Conservation (phyloP, 2,797 vertebrate genomes). For the Monodelphis domestica region DNA sequence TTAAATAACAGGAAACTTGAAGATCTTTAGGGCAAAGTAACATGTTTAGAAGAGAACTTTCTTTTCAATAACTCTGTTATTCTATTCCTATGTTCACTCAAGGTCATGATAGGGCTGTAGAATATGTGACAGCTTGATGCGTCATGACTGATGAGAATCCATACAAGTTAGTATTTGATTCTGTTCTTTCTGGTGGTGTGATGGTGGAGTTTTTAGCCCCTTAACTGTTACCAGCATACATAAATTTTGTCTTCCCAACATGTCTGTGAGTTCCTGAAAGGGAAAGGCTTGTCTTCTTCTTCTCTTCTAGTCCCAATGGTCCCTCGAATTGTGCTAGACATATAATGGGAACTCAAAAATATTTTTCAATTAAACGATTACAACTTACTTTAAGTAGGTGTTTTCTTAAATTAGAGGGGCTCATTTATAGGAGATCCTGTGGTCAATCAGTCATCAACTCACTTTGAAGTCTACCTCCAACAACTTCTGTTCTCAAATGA, state of each 20-base stretch:
- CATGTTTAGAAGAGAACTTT: background rate
- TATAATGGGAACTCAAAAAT: background rate
- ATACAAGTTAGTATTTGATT: background rate
- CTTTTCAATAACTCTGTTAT: background rate
- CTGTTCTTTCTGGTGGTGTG: background rate
- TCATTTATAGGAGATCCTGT: conserved; percentile 23
- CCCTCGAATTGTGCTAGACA: background rate
- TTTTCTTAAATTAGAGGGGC: conserved; percentile 45
- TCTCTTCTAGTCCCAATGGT: background rate
- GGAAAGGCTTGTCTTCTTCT: background rate
- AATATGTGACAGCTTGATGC: background rate
- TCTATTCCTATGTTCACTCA: background rate
- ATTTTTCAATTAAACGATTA: conserved; percentile 31
- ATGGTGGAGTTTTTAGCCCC: background rate
- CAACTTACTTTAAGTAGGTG: conserved; percentile 34
- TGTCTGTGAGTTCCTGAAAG: background rate
- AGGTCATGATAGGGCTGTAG: background rate
- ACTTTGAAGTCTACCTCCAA: conserved; percentile 17
- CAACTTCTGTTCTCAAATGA: conserved; percentile 38
- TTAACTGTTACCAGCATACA: background rate
- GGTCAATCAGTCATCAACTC: conserved; percentile 35
- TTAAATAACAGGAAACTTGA: conserved; percentile 18
- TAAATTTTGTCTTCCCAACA: background rate
- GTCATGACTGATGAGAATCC: background rate
- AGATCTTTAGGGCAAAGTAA: background rate